Base-by-base conservation (phyloP, 92 coral and sea anemone species). In the Umimayanthus chanpuru region DNA sequence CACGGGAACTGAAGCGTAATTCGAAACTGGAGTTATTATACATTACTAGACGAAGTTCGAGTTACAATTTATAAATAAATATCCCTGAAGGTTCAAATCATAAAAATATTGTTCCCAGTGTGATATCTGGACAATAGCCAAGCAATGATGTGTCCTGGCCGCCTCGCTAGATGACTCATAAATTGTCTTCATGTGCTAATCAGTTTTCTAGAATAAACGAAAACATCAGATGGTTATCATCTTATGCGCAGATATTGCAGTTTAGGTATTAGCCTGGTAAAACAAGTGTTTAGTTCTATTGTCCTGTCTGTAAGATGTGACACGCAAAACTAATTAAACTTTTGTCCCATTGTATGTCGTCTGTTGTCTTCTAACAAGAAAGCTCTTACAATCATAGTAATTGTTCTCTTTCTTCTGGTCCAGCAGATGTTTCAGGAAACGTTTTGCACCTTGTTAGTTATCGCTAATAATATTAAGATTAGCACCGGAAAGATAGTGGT, bases 101-200 rank as follows among this genome's bases (percentile, higher is more conserved):
- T 50, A 53, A 50, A 16, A 14, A 26, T 50, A 50, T 55, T 79
- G 38, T 50, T 29, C 67, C 50, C n/a, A 28, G 71, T 50, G 30
- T 9, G 67, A 15, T 56, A 11, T 61, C 36, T 81, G 85, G 85
- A 58, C 53, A 29, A 20, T 16, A 64, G 73, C 85, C 85, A 78
- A 40, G 43, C 9, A 61, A 56, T 56, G 67, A 5, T 47, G 50
- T 47, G 11, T 47, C 77, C 32, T 1, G 20, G 15, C 2, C 40
- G 23, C 5, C 43, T 39, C 18, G 23, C 43, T 39, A 8, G 40
- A 21, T 73, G 21, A 36, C 44, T 73, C n/a, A 8, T 18, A 18
- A 75, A 75, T 39, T 75, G 53, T 39, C 47, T 39, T 14, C n/a
- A 0, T 61, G 68, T 18, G 68, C 26, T 61, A 61, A 18, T 61